Percentiles rank a stretch among this genome's conserved stretches.
These are phyloP conservation scores for Macrochelys suwanniensis DNA, from an alignment of 2,797 vertebrate species.

Conservation along the genomic window DNA sequence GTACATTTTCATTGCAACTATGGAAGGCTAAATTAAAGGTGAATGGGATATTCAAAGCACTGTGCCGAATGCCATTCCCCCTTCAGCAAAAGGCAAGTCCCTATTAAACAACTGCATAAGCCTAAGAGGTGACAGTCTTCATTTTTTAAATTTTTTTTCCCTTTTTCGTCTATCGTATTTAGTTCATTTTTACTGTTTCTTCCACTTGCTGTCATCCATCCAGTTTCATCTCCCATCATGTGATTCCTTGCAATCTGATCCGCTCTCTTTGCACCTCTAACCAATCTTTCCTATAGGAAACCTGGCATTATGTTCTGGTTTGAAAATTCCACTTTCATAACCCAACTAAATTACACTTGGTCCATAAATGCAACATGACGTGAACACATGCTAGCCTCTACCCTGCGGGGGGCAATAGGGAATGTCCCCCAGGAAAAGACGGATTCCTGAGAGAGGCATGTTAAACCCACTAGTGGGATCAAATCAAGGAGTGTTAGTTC, in stretches of 20 bases:
- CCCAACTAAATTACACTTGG: fast-evolving
- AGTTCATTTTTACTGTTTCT: background rate
- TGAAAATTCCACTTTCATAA: background rate
- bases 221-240: background rate
- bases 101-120: background rate
- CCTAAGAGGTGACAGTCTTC: background rate
- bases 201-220: background rate
- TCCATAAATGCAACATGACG: background rate
- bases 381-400: fast-evolving
- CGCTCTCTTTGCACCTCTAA: background rate
- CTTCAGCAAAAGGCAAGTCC: background rate
- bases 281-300: constrained; percentile 13
- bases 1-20: background rate
- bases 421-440: background rate
- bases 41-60: background rate
- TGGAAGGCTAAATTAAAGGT: background rate
- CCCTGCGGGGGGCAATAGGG: no score
- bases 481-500: fast-evolving
- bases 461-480: fast-evolving
- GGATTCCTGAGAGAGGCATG: fast-evolving
- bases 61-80: fast-evolving
- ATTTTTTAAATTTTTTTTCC: background rate
- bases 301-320: constrained; percentile 33
- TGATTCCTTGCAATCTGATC: constrained; percentile 16
- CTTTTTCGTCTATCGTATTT: background rate